A percentile compares a stretch with the other conserved stretches of the same genome.
Evolutionary conservation across 2,113 vertebrate genomes (phyloP).

Genomic region (Zootoca vivipara): DNA sequence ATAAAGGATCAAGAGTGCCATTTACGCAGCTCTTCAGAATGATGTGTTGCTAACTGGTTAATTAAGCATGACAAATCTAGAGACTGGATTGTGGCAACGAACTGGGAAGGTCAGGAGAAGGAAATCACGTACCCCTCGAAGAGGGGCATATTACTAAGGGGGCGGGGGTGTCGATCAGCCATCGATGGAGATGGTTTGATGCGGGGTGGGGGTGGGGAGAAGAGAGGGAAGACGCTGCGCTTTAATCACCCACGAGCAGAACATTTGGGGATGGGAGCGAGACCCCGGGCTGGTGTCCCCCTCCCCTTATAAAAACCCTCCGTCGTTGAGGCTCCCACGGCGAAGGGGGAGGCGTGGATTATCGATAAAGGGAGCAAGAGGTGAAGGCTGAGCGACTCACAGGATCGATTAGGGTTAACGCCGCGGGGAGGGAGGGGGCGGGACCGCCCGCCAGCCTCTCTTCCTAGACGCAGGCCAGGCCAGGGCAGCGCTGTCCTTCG

Average conservation of each 20-base stretch:
- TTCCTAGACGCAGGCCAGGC: background rate
- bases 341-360: background rate
- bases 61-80: background rate
- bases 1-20: background rate
- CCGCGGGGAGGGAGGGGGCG: background rate
- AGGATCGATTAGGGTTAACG: background rate
- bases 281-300: background rate
- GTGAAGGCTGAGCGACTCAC: background rate
- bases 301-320: background rate
- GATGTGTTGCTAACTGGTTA: background rate
- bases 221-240: no score
- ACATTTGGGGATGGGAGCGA: background rate
- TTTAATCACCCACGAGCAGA: background rate
- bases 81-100: background rate
- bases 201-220: background rate
- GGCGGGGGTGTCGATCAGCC: background rate
- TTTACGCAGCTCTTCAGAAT: background rate
- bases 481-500: background rate
- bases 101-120: background rate
- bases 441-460: background rate
- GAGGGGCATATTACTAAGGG: background rate
- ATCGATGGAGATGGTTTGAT: background rate
- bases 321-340: background rate
- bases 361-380: no score
- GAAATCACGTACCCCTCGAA: background rate